Conservation (phyloP, 2,888 invertebrate genomes). For the Cheilosia soror region DNA sequence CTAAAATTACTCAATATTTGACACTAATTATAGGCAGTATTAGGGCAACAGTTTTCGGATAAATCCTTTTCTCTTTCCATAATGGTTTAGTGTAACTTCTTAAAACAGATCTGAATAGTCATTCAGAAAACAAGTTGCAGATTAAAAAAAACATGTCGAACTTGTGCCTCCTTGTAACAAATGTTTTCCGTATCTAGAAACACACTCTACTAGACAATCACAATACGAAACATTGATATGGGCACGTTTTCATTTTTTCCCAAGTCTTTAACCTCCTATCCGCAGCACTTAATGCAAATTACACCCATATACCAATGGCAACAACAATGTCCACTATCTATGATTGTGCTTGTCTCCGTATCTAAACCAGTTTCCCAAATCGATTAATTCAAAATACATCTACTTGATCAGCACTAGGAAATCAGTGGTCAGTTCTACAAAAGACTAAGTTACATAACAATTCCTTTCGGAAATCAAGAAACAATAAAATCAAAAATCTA, state of each 20-base stretch:
- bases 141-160: too few species aligned
- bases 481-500: not conserved
- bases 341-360: not conserved
- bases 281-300: not conserved
- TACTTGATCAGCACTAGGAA: not conserved
- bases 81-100: too few species aligned
- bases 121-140: too few species aligned
- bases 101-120: too few species aligned
- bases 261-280: not conserved
- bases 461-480: not conserved
- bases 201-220: not conserved
- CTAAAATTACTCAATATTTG: too few species aligned
- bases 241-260: too few species aligned
- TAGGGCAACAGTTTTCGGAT: too few species aligned
- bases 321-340: not conserved
- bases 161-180: not conserved
- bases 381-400: not conserved
- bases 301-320: not conserved
- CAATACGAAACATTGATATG: not conserved
- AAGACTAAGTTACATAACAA: slow-evolving; percentile 26
- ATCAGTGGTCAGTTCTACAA: slow-evolving; percentile 14
- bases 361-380: not conserved
- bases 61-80: too few species aligned
- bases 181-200: not conserved
- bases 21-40: too few species aligned